phyloP scores from a whole-genome alignment of 2,888 invertebrate genomes.

The Pecten maximus region DNA sequence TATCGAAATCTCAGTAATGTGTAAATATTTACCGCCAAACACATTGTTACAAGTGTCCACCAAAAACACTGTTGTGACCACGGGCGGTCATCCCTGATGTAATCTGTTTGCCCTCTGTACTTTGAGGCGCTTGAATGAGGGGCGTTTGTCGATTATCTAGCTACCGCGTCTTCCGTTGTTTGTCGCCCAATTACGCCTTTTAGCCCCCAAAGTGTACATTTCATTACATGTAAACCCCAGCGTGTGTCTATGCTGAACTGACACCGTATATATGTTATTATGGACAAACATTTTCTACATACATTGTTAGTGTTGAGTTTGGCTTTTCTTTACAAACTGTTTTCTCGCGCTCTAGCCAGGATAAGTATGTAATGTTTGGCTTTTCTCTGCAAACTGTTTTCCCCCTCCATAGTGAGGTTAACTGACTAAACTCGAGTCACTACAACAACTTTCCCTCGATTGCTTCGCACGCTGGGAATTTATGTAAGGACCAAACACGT shows the following conservation, averaged over 20 bases:
- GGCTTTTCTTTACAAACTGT: slow-evolving; percentile 25
- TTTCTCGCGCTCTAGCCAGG: slow-evolving; percentile 4
- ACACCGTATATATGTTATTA: slow-evolving; percentile 35
- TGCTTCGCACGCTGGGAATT: slow-evolving; percentile 47
- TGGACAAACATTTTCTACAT: slow-evolving; percentile 19
- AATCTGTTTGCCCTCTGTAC: slow-evolving; percentile 45
- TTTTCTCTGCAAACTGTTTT: slow-evolving; percentile 48
- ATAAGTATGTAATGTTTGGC: neutral
- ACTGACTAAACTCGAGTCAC: slow-evolving; percentile 23
- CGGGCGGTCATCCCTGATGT: slow-evolving; percentile 37
- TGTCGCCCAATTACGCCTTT: slow-evolving; percentile 42
- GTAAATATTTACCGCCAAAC: slow-evolving; percentile 42
- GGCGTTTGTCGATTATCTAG: slow-evolving; percentile 42
- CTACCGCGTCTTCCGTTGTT: slow-evolving; percentile 49
- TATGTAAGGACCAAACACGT: slow-evolving; percentile 49
- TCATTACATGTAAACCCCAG: slow-evolving; percentile 13
- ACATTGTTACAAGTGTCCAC: slow-evolving; percentile 47
- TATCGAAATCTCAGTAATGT: slow-evolving; percentile 18
- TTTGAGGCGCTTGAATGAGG: slow-evolving; percentile 45
- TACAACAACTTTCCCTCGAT: slow-evolving; percentile 30
- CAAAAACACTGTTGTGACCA: slow-evolving; percentile 39
- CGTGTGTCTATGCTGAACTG: neutral
- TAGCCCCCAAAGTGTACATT: slow-evolving; percentile 26
- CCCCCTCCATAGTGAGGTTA: slow-evolving; percentile 50
- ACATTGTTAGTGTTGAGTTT: slow-evolving; percentile 30